These are phyloP conservation scores for Steinernema hermaphroditum DNA, from an alignment of 2,888 invertebrate genomes.

Conservation along the genomic window DNA sequence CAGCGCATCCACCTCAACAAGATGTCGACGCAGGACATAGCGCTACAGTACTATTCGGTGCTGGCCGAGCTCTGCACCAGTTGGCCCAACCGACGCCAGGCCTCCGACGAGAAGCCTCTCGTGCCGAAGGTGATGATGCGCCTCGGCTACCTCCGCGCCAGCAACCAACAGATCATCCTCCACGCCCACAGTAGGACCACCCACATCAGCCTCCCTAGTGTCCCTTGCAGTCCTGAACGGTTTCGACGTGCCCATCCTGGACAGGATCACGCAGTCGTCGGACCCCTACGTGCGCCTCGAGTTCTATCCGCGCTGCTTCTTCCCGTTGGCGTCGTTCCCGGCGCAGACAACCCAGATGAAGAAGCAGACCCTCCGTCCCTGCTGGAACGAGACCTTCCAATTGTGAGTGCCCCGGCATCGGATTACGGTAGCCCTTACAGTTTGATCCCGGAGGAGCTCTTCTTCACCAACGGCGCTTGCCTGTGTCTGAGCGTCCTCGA, in stretches of 20 bases:
- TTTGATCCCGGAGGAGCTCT: slow-evolving; percentile 51
- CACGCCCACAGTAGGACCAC: slow-evolving; percentile 40
- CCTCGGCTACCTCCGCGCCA: slow-evolving; percentile 43
- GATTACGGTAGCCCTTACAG: slow-evolving; percentile 38
- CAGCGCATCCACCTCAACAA: slow-evolving; percentile 38
- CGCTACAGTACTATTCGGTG: slow-evolving; percentile 45
- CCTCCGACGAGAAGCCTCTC: slow-evolving; percentile 28
- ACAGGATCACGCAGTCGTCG: slow-evolving; percentile 41
- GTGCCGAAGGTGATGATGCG: slow-evolving; percentile 36
- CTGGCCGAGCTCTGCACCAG: slow-evolving; percentile 41
- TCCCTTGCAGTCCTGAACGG: slow-evolving; percentile 38
- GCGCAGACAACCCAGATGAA: slow-evolving; percentile 54
- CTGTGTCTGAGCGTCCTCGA: slow-evolving; percentile 57
- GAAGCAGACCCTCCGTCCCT: slow-evolving; percentile 50
- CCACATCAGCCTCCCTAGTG: not conserved
- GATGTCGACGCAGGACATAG: slow-evolving; percentile 40
- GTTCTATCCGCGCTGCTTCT: slow-evolving; percentile 52
- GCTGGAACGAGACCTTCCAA: slow-evolving; percentile 52
- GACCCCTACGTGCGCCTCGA: slow-evolving; percentile 61
- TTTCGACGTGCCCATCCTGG: slow-evolving; percentile 42
- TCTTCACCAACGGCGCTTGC: slow-evolving; percentile 56
- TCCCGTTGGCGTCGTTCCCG: slow-evolving; percentile 47
- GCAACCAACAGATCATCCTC: slow-evolving; percentile 42
- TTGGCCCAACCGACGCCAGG: slow-evolving; percentile 12
- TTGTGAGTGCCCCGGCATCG: slow-evolving; percentile 40